phyloP scores from a whole-genome alignment of 2,113 vertebrate genomes.

The Scortum barcoo region DNA sequence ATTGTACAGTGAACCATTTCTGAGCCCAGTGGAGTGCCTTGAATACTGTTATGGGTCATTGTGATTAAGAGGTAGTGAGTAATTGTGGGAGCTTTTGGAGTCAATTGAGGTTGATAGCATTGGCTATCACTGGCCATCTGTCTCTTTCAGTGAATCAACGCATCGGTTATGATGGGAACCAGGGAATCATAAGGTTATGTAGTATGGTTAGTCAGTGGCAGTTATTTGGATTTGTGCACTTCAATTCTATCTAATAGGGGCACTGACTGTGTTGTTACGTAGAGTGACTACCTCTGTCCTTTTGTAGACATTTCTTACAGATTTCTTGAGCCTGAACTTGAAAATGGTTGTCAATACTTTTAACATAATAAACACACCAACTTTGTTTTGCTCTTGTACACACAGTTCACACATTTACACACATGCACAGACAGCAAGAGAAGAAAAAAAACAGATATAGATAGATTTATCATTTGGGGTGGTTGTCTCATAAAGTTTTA shows the following conservation, averaged over 20 bases:
- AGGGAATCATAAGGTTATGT: slow-evolving; percentile 16
- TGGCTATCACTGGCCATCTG: slow-evolving; percentile 40
- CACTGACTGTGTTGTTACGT: slow-evolving; percentile 8
- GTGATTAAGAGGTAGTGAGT: slow-evolving; percentile 69
- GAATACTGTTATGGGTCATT: slow-evolving; percentile 62
- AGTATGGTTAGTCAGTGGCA: neutral
- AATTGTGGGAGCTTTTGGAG: slow-evolving; percentile 65
- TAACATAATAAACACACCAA: neutral
- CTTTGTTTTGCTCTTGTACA: neutral
- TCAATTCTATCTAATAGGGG: slow-evolving; percentile 8
- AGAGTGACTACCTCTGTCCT: neutral
- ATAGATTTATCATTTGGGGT: slow-evolving; percentile 21
- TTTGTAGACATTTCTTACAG: slow-evolving; percentile 3
- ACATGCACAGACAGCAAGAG: neutral
- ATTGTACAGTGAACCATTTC: slow-evolving; percentile 72
- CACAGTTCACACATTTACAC: neutral
- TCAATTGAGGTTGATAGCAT: slow-evolving; percentile 66
- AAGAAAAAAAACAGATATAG: neutral
- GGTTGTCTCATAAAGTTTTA: slow-evolving; percentile 37
- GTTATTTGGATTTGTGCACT: slow-evolving; percentile 20
- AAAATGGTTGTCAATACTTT: slow-evolving; percentile 24
- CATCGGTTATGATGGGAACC: slow-evolving; percentile 23
- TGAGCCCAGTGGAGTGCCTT: slow-evolving; percentile 54
- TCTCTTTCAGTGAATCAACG: slow-evolving; percentile 54
- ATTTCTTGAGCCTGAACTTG: neutral